phyloP scores from a whole-genome alignment of 1,140 invertebrate species.

The Amyelois transitella region DNA sequence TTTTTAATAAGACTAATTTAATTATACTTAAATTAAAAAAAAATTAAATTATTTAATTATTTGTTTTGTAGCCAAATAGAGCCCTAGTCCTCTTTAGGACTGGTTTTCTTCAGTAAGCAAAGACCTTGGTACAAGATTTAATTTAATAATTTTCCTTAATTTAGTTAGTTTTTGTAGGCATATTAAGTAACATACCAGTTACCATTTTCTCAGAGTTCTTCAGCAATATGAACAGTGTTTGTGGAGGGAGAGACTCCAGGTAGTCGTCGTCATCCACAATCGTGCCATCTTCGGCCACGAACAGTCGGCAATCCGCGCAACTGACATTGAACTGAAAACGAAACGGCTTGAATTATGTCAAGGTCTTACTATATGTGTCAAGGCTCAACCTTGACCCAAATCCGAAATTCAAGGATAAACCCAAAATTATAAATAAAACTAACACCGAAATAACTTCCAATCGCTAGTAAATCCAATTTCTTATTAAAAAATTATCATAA shows the following conservation, averaged over 20 bases:
- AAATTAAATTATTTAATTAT: too few species aligned
- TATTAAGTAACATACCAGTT: constrained; percentile 76
- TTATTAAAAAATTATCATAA: constrained; percentile 1
- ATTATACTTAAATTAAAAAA: too few species aligned
- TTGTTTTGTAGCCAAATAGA: too few species aligned
- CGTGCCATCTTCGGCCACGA: constrained; percentile 81
- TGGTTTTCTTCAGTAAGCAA: too few species aligned
- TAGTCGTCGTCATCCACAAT: constrained; percentile 84
- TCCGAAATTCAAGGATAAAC: constrained; percentile 20
- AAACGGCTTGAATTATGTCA: constrained; percentile 43
- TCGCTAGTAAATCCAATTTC: neutral
- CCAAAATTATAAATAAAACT: constrained; percentile 20
- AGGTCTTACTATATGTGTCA: constrained; percentile 41
- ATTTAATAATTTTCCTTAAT: neutral
- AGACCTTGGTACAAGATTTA: neutral
- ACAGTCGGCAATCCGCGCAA: constrained; percentile 58
- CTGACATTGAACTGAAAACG: constrained; percentile 67
- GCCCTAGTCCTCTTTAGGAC: too few species aligned
- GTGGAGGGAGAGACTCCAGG: constrained; percentile 80
- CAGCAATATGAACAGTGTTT: constrained; percentile 82
- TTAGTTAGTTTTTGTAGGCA: neutral
- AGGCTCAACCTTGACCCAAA: constrained; percentile 46
- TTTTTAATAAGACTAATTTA: too few species aligned
- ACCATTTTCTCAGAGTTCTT: constrained; percentile 77
- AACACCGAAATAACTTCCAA: constrained; percentile 1